A percentile compares a stretch with the other conserved stretches of the same genome.
These are phyloP conservation scores for Corbicula japonica DNA, from an alignment of 2,888 invertebrate species.

Conservation along the genomic window DNA sequence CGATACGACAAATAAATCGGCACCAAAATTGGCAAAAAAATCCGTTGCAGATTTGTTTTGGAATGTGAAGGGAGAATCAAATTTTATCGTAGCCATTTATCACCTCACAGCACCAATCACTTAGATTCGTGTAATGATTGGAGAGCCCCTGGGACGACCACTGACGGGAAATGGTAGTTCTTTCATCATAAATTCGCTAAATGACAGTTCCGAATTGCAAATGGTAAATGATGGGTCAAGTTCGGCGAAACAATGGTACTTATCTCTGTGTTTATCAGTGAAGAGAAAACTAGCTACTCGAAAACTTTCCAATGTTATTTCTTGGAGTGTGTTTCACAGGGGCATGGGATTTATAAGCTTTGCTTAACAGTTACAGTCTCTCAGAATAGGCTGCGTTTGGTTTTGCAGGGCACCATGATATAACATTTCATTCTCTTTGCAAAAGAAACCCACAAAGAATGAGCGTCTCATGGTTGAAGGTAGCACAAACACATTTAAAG, in stretches of 20 bases:
- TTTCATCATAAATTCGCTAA: conserved; percentile 70
- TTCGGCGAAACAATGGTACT: conserved; percentile 53
- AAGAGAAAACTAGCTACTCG: conserved; percentile 56
- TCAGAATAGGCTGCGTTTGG: no score
- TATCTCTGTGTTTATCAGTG: conserved; percentile 61
- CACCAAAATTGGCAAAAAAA: conserved; percentile 60
- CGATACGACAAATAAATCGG: conserved; percentile 47
- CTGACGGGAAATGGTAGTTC: conserved; percentile 65
- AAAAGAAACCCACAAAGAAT: no score
- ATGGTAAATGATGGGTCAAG: conserved; percentile 70
- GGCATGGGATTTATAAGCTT: no score
- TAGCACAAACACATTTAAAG: no score
- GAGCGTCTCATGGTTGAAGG: no score
- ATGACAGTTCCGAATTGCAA: conserved; percentile 67
- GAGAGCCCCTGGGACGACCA: conserved; percentile 42
- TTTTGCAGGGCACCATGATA: no score
- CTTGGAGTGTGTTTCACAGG: conserved; percentile 26
- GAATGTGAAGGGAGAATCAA: conserved; percentile 51
- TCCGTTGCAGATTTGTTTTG: conserved; percentile 55
- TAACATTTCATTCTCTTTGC: no score
- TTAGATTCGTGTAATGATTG: conserved; percentile 59
- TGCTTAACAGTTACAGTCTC: no score
- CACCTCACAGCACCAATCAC: conserved; percentile 56
- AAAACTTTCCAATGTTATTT: conserved; percentile 18
- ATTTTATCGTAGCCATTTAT: conserved; percentile 68